These are phyloP conservation scores for Eupithecia centaureata DNA, from an alignment of 2,888 invertebrate genomes.

Conservation along the genomic window DNA sequence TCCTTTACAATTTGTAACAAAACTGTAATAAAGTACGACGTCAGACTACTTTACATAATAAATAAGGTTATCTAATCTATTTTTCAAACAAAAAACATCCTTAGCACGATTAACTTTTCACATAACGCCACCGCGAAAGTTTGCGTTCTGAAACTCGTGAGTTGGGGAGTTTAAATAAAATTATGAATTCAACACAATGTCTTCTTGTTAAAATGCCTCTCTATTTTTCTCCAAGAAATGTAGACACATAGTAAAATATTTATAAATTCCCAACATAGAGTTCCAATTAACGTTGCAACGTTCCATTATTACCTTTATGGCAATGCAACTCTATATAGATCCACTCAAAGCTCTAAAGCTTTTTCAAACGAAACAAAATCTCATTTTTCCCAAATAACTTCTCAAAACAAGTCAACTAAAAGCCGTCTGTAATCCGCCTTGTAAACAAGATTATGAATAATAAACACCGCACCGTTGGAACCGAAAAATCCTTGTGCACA, in stretches of 20 bases:
- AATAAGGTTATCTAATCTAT: constrained; percentile 28
- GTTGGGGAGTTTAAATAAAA: constrained; percentile 8
- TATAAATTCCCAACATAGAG: not conserved
- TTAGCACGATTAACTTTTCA: constrained; percentile 9
- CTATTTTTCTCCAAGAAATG: not conserved
- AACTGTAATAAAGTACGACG: constrained; percentile 13
- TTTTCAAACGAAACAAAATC: not conserved
- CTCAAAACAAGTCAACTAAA: constrained; percentile 6
- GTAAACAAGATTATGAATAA: constrained; percentile 52
- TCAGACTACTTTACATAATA: constrained; percentile 21
- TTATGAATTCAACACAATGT: constrained; percentile 6
- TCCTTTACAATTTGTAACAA: constrained; percentile 9
- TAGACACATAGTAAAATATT: not conserved
- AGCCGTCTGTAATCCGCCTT: constrained; percentile 31
- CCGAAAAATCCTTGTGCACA: constrained; percentile 49
- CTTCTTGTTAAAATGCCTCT: not conserved
- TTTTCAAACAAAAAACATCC: constrained; percentile 30
- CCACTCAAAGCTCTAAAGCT: constrained; percentile 3
- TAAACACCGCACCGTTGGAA: constrained; percentile 45
- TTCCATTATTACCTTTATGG: not conserved
- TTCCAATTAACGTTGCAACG: not conserved
- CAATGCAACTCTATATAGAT: not conserved
- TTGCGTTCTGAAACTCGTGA: constrained; percentile 25
- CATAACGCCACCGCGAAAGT: constrained; percentile 23
- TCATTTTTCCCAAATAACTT: not conserved